phyloP scores from a whole-genome alignment of 2,113 vertebrate genomes.

The Vombatus ursinus region DNA sequence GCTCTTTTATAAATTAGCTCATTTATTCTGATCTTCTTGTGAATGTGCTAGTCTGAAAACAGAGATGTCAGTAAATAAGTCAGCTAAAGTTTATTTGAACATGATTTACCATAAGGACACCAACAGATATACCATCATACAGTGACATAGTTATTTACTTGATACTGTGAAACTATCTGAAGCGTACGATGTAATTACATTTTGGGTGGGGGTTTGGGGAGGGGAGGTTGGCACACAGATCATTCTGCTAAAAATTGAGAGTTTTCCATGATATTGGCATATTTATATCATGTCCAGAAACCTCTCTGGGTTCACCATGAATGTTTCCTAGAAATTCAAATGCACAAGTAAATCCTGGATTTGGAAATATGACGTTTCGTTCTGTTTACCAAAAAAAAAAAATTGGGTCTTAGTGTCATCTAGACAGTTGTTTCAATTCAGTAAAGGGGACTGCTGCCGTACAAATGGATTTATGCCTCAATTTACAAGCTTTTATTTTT shows the following conservation, averaged over 20 bases:
- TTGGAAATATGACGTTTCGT: constrained; percentile 3
- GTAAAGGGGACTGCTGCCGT: constrained; percentile 20
- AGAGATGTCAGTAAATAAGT: constrained; percentile 58
- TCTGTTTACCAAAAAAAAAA: constrained; percentile 28
- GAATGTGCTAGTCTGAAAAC: constrained; percentile 63
- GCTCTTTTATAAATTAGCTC: constrained; percentile 78
- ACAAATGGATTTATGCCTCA: constrained; percentile 36
- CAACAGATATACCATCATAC: constrained; percentile 26
- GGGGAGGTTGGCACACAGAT: not conserved
- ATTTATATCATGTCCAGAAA: not conserved
- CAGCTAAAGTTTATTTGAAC: constrained; percentile 64
- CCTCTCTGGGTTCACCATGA: not conserved
- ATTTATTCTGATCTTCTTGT: constrained; percentile 72
- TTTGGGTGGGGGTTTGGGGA: constrained; percentile 15
- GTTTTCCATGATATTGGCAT: not conserved
- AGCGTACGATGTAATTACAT: not conserved
- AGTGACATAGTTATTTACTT: constrained; percentile 32
- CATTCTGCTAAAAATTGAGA: not conserved
- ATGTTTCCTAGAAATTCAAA: not conserved
- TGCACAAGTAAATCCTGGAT: not conserved
- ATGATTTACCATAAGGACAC: constrained; percentile 56
- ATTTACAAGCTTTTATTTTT: constrained; percentile 16
- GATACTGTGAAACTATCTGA: constrained; percentile 38
- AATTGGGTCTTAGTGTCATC: constrained; percentile 19
- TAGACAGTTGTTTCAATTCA: constrained; percentile 37